These are phyloP conservation scores for Tokudaia tokunoshimensis DNA, from an alignment of 2,797 vertebrate species.

Conservation along the genomic window DNA sequence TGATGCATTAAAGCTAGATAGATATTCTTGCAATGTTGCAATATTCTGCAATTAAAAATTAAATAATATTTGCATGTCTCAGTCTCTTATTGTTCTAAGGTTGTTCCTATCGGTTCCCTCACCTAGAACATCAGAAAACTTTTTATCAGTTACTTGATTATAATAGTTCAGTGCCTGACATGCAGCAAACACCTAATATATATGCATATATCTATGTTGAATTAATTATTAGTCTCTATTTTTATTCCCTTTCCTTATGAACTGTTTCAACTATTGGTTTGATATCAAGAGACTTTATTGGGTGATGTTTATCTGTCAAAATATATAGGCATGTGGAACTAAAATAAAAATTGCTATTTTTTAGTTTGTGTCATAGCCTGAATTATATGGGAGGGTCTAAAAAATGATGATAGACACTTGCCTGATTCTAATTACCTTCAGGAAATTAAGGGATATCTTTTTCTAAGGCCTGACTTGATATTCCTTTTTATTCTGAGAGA, in stretches of 20 bases:
- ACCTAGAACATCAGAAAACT: background rate
- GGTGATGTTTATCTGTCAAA: background rate
- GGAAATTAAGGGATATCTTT: conserved; percentile 25
- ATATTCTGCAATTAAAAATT: background rate
- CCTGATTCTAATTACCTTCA: background rate
- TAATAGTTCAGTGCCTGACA: background rate
- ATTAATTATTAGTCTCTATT: conserved; percentile 11
- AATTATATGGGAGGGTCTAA: background rate
- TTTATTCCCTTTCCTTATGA: background rate
- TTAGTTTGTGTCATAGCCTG: background rate
- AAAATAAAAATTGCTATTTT: background rate
- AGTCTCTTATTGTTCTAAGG: background rate
- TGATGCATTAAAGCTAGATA: background rate
- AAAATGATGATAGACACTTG: background rate
- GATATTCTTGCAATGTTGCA: background rate
- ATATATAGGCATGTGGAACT: background rate
- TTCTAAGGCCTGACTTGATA: background rate
- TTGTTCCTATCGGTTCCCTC: background rate
- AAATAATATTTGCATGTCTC: background rate
- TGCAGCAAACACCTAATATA: background rate
- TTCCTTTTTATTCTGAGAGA: background rate
- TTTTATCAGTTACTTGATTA: background rate
- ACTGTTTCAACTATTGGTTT: background rate
- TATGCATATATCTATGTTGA: background rate
- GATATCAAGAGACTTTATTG: background rate